phyloP scores from a whole-genome alignment of 2,113 vertebrate species.

The Lagopus leucura region DNA sequence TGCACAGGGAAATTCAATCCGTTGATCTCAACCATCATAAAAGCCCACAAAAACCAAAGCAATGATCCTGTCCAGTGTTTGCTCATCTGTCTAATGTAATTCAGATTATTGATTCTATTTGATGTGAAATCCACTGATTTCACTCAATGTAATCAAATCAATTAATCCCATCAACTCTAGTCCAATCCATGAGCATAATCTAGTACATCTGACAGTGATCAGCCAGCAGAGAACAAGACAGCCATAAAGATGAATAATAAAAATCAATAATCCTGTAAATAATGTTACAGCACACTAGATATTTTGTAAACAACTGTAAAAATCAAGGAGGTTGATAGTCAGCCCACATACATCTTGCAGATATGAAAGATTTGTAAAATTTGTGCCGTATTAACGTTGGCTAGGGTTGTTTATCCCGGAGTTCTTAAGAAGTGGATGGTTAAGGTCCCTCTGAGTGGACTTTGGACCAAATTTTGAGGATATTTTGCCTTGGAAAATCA shows the following conservation, averaged over 20 bases:
- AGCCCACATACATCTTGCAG: background rate
- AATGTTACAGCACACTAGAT: background rate
- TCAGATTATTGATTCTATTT: conserved; percentile 44
- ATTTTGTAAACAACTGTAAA: background rate
- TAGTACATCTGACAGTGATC: conserved; percentile 29
- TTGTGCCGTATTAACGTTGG: background rate
- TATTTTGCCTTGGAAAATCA: background rate
- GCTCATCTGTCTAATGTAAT: conserved; percentile 49
- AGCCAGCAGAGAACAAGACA: background rate
- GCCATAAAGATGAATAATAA: conserved; percentile 25
- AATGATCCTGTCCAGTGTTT: conserved; percentile 15
- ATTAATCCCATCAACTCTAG: conserved; percentile 49
- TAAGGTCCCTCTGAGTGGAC: background rate
- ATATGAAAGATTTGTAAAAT: background rate
- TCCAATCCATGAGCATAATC: background rate
- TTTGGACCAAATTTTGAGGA: background rate
- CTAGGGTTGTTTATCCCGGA: background rate
- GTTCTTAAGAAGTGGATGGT: background rate
- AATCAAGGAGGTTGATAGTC: background rate
- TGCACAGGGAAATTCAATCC: background rate
- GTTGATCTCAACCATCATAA: background rate
- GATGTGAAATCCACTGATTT: conserved; percentile 60
- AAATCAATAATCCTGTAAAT: conserved; percentile 39
- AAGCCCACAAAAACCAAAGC: conserved; percentile 18
- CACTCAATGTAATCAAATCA: conserved; percentile 52